Conservation (phyloP, 2,797 vertebrate species). For the Parambassis ranga region DNA sequence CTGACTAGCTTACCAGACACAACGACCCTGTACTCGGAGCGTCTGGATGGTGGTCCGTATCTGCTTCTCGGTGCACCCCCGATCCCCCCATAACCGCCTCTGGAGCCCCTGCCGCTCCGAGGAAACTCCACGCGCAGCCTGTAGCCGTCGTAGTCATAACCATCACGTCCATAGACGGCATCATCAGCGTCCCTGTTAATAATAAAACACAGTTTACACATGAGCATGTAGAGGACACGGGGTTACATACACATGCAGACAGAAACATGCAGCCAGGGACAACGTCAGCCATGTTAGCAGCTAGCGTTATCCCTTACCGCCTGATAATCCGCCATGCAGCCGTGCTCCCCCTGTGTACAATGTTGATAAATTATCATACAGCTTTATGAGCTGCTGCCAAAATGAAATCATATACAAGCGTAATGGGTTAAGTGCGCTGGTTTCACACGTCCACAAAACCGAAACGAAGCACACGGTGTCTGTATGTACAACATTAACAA, state of each 20-base stretch:
- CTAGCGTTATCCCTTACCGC: not conserved
- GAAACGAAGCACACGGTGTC: not conserved
- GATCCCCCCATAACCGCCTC: slow-evolving; percentile 75
- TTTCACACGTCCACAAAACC: too few relatives aligned
- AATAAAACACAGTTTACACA: not conserved
- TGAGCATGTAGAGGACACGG: not conserved
- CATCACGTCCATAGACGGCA: slow-evolving; percentile 86
- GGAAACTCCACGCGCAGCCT: slow-evolving; percentile 94
- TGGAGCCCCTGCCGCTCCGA: slow-evolving; percentile 81
- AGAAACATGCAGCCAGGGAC: not conserved
- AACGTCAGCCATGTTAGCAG: slow-evolving; percentile 37
- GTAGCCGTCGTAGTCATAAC: slow-evolving; percentile 89
- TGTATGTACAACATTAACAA: not conserved
- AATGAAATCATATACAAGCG: too few relatives aligned
- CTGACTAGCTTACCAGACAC: slow-evolving; percentile 82
- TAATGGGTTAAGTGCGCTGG: too few relatives aligned
- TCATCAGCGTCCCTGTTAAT: slow-evolving; percentile 85
- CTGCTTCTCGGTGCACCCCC: slow-evolving; percentile 82
- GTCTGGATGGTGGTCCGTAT: slow-evolving; percentile 89
- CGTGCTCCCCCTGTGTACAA: too few relatives aligned
- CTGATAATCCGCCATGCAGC: slow-evolving; percentile 22
- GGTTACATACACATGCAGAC: not conserved
- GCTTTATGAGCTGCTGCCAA: too few relatives aligned
- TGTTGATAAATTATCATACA: too few relatives aligned
- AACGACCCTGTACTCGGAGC: slow-evolving; percentile 92